phyloP scores from a whole-genome alignment of 2,113 vertebrate species.

The Pelvicachromis taeniatus region DNA sequence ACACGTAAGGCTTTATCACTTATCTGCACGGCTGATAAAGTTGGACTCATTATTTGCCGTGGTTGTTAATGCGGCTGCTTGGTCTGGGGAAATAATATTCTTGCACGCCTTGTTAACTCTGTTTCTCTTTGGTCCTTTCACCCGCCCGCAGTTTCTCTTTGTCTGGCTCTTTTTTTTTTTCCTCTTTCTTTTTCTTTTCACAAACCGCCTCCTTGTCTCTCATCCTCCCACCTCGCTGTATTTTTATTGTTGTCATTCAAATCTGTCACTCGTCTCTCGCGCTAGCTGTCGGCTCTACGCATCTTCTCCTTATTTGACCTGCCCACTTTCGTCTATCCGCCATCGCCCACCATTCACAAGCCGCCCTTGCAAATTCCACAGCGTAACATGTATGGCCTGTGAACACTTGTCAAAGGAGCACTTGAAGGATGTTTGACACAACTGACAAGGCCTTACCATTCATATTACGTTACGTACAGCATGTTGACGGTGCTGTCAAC shows the following conservation, averaged over 20 bases:
- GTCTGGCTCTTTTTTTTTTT: background rate
- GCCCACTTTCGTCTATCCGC: background rate
- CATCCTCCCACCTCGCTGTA: background rate
- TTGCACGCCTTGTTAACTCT: slow-evolving; percentile 32
- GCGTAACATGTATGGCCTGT: background rate
- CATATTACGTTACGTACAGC: background rate
- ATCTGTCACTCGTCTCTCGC: background rate
- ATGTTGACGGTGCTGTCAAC: background rate
- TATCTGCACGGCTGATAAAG: slow-evolving; percentile 38
- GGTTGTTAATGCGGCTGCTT: slow-evolving; percentile 15
- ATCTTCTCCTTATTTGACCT: slow-evolving; percentile 18
- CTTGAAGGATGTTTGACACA: slow-evolving; percentile 29
- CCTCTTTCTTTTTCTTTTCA: background rate
- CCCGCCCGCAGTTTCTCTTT: background rate
- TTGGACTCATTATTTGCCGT: slow-evolving; percentile 37
- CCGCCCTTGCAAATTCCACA: background rate
- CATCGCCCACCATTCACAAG: background rate
- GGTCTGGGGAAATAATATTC: slow-evolving; percentile 35
- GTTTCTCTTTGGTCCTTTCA: slow-evolving; percentile 6
- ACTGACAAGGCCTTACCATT: slow-evolving; percentile 10
- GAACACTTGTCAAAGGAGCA: slow-evolving; percentile 23
- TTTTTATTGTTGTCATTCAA: background rate
- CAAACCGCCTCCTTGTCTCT: background rate
- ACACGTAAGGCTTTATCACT: slow-evolving; percentile 7
- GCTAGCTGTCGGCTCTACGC: background rate